Percentiles rank a stretch among this genome's conserved stretches.
Evolutionary conservation across 1,140 invertebrate genomes (phyloP).

Genomic region (Globodera rostochiensis): DNA sequence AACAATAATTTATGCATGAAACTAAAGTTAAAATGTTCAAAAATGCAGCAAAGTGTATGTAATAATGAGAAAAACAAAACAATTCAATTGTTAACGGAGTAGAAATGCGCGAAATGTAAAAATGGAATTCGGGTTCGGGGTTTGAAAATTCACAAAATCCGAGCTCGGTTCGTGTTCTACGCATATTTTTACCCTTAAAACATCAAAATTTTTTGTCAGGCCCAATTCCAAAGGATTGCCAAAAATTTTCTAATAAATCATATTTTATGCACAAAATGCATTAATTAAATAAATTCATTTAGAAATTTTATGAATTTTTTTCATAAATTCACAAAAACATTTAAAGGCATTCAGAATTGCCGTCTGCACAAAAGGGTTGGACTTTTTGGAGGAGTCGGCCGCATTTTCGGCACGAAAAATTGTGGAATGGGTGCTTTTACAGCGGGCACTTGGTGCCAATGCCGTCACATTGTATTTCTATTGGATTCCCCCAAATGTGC

Average conservation of each 20-base stretch:
- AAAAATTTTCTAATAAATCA: conserved; percentile 11
- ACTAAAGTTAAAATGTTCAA: too few species aligned
- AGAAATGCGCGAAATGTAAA: too few species aligned
- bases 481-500: conserved; percentile 85
- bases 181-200: too few species aligned
- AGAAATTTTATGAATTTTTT: background rate
- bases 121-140: too few species aligned
- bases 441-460: conserved; percentile 82
- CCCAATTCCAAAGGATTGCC: background rate
- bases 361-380: conserved; percentile 89
- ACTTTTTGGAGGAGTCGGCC: conserved; percentile 86
- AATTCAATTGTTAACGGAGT: too few species aligned
- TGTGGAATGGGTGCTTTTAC: conserved; percentile 90
- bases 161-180: too few species aligned
- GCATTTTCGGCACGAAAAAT: conserved; percentile 66
- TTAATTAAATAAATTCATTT: conserved; percentile 23
- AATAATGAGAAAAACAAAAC: too few species aligned
- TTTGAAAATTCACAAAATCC: conserved; percentile 8
- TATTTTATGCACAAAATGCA: conserved; percentile 16
- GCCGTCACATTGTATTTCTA: conserved; percentile 90
- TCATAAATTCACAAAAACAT: too few species aligned
- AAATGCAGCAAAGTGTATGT: too few species aligned
- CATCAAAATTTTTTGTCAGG: too few species aligned
- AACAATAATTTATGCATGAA: too few species aligned
- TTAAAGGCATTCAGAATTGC: conserved; percentile 70